Base-by-base conservation (phyloP, 2,113 vertebrate genomes). In the Heloderma charlesbogerti region DNA sequence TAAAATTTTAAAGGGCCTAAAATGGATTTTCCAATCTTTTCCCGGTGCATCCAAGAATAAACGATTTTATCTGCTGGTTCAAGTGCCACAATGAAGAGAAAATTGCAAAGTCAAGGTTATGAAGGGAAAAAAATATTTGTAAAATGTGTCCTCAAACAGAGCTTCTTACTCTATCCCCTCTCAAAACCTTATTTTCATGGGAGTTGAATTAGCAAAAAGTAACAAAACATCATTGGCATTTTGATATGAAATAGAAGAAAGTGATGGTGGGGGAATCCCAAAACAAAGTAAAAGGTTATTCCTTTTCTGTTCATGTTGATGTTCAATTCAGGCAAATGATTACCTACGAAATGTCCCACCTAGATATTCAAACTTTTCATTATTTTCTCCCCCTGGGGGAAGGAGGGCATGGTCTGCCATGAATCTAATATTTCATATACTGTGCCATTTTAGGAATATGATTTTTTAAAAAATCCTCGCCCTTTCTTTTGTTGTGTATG, bases 91-190 rank as follows among this genome's bases (percentile, higher is more conserved):
- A 27, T 71, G 86, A 79, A 89, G 79, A 29, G 31, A 7, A 79
- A 91, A 89, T 92, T 80, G 86, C 96, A 97, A 97, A 96, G 96
- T 98, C 97, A 97, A 97, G 96, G 96, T 97, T 97, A 97, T 93
- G 90, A 95, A 97, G 57, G 40, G 63, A 72, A 54, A 54, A 18
- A 51, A 95, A 94, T 91, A 22, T 79, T 75, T 15, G 40, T 90
- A 63, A 91, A 93, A 95, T 78, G 87, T 79, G 43, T 92, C 91
- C 3, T 25, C 91, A 78, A 90, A 78, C 94, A 92, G 86, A 16
- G 29, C 87, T 88, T 89, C 69, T 69, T 0, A 29, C 9, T 1
- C 1, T 8, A 66, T 63, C 27, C 57, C 71, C 3, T 29, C 89
- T 83, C 89, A 48, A 43, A 93, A 72, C 25, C 85, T 63, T 69